These are phyloP conservation scores for Neopelma chrysocephalum DNA, from an alignment of 2,797 vertebrate genomes.

Conservation along the genomic window DNA sequence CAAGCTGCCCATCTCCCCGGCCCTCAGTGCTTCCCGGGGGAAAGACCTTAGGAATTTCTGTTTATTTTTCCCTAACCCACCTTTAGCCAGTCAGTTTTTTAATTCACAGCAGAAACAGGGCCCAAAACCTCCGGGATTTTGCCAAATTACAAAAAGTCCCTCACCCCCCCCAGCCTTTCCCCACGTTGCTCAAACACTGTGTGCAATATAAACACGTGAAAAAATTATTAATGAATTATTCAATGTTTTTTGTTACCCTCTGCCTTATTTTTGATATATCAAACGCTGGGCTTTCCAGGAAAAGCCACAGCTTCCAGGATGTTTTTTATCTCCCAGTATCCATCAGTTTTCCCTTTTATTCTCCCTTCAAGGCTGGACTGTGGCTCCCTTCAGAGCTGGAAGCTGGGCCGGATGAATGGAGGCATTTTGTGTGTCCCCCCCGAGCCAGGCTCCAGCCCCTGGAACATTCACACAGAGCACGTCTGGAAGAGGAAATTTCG, in stretches of 20 bases:
- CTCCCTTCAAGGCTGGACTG: background rate
- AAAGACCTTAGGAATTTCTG: background rate
- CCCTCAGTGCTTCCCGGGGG: accelerated
- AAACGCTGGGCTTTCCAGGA: background rate
- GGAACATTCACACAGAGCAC: background rate
- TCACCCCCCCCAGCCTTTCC: background rate
- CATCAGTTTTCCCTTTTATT: background rate
- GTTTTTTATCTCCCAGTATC: background rate
- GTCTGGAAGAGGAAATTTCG: background rate
- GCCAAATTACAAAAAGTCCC: background rate
- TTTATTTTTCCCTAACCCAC: background rate
- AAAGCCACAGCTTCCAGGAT: background rate
- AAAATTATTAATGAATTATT: accelerated
- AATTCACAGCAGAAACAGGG: background rate
- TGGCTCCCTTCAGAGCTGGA: background rate
- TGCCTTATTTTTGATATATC: accelerated
- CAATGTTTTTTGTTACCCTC: accelerated
- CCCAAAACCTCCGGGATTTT: background rate
- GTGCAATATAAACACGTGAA: background rate
- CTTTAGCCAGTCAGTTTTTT: background rate
- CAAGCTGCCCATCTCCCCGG: background rate
- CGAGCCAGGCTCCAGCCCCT: background rate
- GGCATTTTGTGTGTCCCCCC: background rate
- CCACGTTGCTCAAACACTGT: background rate
- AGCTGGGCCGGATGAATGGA: background rate